Percentiles rank a stretch among this genome's conserved stretches.
phyloP scores from a whole-genome alignment of 2,113 vertebrate species.

The Proterorhinus semilunaris region DNA sequence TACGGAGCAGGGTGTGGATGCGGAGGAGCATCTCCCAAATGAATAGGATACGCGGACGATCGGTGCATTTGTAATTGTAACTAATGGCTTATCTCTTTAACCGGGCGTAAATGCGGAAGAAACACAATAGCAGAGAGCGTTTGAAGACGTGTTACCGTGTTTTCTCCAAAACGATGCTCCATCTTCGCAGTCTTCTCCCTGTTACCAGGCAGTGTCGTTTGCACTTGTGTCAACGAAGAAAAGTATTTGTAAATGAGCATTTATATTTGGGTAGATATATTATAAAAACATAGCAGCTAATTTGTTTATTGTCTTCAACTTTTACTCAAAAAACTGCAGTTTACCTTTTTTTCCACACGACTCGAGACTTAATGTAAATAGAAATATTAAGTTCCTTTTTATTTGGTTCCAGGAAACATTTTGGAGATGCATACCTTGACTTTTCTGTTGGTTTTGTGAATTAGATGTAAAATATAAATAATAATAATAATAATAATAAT shows the following conservation, averaged over 20 bases:
- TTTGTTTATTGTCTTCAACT: neutral
- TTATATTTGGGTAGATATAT: neutral
- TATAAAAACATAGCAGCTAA: neutral
- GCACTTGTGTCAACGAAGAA: neutral
- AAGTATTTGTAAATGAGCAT: neutral
- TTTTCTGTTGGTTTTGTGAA: too few species aligned
- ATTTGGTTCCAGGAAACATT: too few species aligned
- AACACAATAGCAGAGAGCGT: neutral
- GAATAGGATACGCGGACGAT: neutral
- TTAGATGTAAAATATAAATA: too few species aligned
- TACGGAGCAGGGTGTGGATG: constrained; percentile 57
- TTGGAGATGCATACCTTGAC: too few species aligned
- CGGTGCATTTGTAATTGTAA: neutral
- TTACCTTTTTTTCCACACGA: too few species aligned
- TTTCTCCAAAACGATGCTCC: constrained; percentile 14
- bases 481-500: too few species aligned
- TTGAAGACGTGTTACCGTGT: neutral
- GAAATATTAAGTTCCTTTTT: too few species aligned
- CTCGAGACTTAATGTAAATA: too few species aligned
- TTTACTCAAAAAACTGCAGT: too few species aligned
- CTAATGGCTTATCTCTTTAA: neutral
- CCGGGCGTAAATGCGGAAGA: neutral
- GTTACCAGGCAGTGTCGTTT: neutral
- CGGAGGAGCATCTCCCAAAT: constrained; percentile 11
- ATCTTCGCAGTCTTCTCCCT: neutral